phyloP scores from a whole-genome alignment of 2,888 invertebrate species.

The Aquatica leii region DNA sequence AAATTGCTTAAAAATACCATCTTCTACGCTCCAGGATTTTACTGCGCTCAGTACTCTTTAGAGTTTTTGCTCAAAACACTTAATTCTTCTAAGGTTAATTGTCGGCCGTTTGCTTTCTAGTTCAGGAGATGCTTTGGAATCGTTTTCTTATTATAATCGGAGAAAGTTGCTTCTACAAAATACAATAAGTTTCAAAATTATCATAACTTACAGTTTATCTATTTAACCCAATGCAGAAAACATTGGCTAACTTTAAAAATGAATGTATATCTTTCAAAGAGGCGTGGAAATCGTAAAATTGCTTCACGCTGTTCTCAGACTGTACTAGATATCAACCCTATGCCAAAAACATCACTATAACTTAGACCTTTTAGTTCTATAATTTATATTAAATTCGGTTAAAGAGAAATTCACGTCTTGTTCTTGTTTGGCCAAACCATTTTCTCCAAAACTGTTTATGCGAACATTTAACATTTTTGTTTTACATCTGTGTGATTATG shows the following conservation, averaged over 20 bases:
- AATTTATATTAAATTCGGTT: constrained; percentile 86
- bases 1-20: too few relatives aligned
- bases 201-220: too few relatives aligned
- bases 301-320: constrained; percentile 98
- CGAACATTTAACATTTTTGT: constrained; percentile 66
- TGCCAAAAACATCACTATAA: constrained; percentile 46
- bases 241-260: constrained; percentile 91
- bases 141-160: too few relatives aligned
- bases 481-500: neutral
- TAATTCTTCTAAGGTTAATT: too few relatives aligned
- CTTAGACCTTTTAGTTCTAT: constrained; percentile 7
- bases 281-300: constrained; percentile 90
- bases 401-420: constrained; percentile 95
- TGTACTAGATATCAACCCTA: constrained; percentile 88
- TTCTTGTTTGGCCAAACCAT: constrained; percentile 84
- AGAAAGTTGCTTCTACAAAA: constrained; percentile 83
- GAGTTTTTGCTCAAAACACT: too few relatives aligned
- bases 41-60: too few relatives aligned
- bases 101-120: too few relatives aligned
- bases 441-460: constrained; percentile 69
- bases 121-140: too few relatives aligned
- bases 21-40: too few relatives aligned
- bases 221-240: constrained; percentile 84
- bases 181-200: too few relatives aligned
- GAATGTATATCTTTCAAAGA: constrained; percentile 99